These are phyloP conservation scores for Meloe dianella DNA, from an alignment of 2,888 invertebrate genomes.

Conservation along the genomic window DNA sequence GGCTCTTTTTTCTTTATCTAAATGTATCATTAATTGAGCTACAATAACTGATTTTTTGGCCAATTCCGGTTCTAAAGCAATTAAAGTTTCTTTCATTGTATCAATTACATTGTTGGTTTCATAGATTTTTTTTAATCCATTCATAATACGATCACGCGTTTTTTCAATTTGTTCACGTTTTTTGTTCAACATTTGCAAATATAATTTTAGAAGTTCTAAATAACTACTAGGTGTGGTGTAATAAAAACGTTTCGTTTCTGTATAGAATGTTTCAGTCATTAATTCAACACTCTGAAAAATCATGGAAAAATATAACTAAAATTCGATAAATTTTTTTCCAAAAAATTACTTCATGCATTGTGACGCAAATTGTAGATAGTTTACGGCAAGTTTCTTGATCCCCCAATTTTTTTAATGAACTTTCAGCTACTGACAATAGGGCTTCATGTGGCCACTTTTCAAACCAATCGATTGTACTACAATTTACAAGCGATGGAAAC, in stretches of 20 bases:
- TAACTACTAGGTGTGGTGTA: conserved; percentile 94
- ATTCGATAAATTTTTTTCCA: not conserved
- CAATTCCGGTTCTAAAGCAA: conserved; percentile 80
- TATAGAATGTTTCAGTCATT: conserved; percentile 77
- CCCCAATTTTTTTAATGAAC: conserved; percentile 68
- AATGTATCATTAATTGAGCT: conserved; percentile 73
- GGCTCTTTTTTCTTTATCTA: conserved; percentile 80
- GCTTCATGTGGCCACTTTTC: conserved; percentile 91
- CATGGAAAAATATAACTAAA: not conserved
- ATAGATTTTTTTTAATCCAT: conserved; percentile 79
- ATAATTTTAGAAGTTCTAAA: conserved; percentile 82
- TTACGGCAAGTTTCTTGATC: conserved; percentile 60
- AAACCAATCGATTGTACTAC: conserved; percentile 95
- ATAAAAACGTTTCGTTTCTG: conserved; percentile 84
- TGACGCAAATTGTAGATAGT: conserved; percentile 71
- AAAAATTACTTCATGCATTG: conserved; percentile 70
- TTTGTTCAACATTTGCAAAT: conserved; percentile 71
- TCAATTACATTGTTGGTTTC: conserved; percentile 83
- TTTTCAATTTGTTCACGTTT: conserved; percentile 73
- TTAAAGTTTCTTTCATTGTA: conserved; percentile 84
- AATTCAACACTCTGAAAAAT: conserved; percentile 73
- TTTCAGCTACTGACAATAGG: conserved; percentile 79
- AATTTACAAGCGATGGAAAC: conserved; percentile 94
- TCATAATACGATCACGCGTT: conserved; percentile 72
- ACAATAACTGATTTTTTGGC: conserved; percentile 79